Conservation (phyloP, 2,888 invertebrate species). For the Malthinus flaveolus region DNA sequence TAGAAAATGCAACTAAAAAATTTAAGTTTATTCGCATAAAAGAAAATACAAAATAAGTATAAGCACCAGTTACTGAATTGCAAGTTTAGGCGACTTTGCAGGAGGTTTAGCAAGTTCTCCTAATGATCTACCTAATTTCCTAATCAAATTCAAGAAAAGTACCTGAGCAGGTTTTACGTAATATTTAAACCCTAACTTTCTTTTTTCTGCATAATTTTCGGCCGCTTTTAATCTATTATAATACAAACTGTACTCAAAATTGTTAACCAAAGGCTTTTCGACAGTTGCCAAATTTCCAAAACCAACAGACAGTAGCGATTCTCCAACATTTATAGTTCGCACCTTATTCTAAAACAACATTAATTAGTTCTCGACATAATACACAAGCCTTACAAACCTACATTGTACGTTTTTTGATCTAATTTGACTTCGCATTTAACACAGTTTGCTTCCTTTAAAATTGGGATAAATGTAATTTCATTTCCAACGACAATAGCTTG, state of each 20-base stretch:
- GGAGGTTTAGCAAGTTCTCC: constrained; percentile 1
- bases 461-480: constrained; percentile 52
- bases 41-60: neutral
- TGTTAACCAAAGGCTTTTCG: constrained; percentile 63
- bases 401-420: constrained; percentile 41
- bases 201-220: constrained; percentile 54
- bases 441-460: constrained; percentile 51
- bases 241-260: constrained; percentile 49
- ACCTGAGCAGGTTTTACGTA: constrained; percentile 52
- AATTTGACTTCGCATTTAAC: constrained; percentile 55
- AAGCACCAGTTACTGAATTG: neutral
- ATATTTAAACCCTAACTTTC: constrained; percentile 58
- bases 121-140: constrained; percentile 24
- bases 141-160: constrained; percentile 28
- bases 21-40: neutral
- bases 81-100: constrained; percentile 9
- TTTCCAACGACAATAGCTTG: constrained; percentile 52
- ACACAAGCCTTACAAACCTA: neutral
- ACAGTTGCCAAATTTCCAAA: constrained; percentile 75
- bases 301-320: constrained; percentile 57
- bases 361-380: constrained; percentile 1
- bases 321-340: constrained; percentile 56
- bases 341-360: constrained; percentile 43
- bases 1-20: too few relatives aligned
- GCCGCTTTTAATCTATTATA: constrained; percentile 52